phyloP scores from a whole-genome alignment of 2,797 vertebrate species.

The Myioborus miniatus region DNA sequence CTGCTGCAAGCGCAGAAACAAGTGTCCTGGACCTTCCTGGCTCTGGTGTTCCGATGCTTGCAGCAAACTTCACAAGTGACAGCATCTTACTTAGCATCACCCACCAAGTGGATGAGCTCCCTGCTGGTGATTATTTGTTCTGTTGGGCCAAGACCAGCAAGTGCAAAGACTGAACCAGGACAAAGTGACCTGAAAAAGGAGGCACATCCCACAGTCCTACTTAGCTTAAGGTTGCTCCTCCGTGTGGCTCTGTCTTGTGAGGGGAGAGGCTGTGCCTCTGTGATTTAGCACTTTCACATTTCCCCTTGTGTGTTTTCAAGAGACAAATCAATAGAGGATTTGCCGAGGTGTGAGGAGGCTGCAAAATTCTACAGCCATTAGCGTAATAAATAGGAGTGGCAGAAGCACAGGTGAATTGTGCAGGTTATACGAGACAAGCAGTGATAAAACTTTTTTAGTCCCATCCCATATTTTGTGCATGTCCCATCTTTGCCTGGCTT shows the following conservation, averaged over 20 bases:
- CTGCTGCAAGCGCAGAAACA: not conserved
- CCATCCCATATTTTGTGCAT: not conserved
- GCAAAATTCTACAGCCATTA: not conserved
- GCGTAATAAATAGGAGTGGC: not conserved
- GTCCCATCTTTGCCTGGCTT: not conserved
- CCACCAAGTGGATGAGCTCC: not conserved
- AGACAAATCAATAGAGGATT: not conserved
- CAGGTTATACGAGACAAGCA: not conserved
- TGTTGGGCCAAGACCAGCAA: not conserved
- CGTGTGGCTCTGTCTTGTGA: not conserved
- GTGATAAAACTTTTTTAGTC: not conserved
- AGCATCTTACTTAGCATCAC: not conserved
- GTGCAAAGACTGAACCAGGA: not conserved
- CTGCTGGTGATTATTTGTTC: not conserved
- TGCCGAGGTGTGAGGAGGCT: not conserved
- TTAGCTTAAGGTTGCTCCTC: not conserved
- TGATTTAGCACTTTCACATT: not conserved
- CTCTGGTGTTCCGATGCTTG: not conserved
- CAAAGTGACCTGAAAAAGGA: not conserved
- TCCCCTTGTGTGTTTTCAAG: constrained; percentile 7
- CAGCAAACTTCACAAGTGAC: not conserved
- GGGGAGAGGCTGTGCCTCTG: not conserved
- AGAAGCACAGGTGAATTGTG: not conserved
- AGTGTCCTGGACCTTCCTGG: not conserved
- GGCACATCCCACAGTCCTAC: not conserved